phyloP scores from a whole-genome alignment of 2,797 vertebrate species.

The Hozukius guyotensis region DNA sequence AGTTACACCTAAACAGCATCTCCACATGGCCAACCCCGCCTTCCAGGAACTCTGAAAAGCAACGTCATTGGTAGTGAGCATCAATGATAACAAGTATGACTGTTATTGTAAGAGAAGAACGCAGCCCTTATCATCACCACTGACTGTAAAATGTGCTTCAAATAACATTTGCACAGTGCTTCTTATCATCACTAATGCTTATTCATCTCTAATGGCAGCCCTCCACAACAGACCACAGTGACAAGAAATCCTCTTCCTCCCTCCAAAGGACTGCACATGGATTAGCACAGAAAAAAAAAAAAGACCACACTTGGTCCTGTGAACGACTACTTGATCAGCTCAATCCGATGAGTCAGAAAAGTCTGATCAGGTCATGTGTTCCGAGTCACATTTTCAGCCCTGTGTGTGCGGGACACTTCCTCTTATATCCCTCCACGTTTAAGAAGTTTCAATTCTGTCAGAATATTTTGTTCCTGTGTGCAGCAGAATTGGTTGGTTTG shows the following conservation, averaged over 20 bases:
- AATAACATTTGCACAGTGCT: neutral
- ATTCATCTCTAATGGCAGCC: constrained; percentile 8
- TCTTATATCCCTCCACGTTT: constrained; percentile 21
- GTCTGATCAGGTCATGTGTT: constrained; percentile 34
- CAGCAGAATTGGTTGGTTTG: constrained; percentile 1
- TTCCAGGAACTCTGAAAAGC: constrained; percentile 93
- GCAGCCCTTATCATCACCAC: neutral
- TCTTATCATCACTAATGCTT: neutral
- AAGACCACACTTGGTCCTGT: neutral
- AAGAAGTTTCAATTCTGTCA: constrained; percentile 7
- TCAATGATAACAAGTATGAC: neutral
- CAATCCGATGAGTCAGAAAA: neutral
- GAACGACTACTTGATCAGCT: neutral
- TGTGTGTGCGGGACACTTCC: constrained; percentile 36
- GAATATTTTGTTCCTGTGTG: constrained; percentile 4
- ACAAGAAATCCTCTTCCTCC: neutral
- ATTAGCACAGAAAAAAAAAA: neutral
- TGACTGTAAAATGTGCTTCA: neutral
- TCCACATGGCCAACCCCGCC: constrained; percentile 97
- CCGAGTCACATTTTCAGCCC: constrained; percentile 41
- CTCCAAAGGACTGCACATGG: neutral
- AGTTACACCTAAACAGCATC: constrained; percentile 99
- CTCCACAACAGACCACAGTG: neutral
- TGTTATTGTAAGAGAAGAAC: neutral
- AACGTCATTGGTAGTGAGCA: neutral